Conservation (phyloP, 2,113 vertebrate species). For the Petromus typicus region DNA sequence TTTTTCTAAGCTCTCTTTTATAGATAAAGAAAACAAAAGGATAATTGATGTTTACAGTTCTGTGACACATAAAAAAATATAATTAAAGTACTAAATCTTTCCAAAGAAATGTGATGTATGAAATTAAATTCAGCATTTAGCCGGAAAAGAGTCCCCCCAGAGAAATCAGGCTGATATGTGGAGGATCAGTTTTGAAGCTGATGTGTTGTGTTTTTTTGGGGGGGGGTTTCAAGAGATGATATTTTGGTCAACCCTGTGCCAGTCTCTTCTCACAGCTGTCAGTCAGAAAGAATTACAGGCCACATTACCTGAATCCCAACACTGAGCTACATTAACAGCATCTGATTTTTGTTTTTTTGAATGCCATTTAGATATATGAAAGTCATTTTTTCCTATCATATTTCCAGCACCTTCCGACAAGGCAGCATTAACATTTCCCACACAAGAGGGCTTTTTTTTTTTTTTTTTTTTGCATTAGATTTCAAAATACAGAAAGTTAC, state of each 20-base stretch:
- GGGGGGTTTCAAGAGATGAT: slow-evolving; percentile 52
- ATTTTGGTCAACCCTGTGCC: slow-evolving; percentile 46
- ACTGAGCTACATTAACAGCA: slow-evolving; percentile 22
- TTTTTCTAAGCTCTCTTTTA: slow-evolving; percentile 63
- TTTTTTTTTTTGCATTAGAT: slow-evolving; percentile 71
- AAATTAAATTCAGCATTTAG: slow-evolving; percentile 79
- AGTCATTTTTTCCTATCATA: slow-evolving; percentile 75
- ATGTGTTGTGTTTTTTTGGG: slow-evolving; percentile 47
- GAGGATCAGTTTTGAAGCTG: slow-evolving; percentile 60
- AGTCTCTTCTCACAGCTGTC: slow-evolving; percentile 68
- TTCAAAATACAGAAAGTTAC: slow-evolving; percentile 82
- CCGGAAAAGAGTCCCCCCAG: slow-evolving; percentile 19
- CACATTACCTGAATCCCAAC: slow-evolving; percentile 64
- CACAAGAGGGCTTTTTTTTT: slow-evolving; percentile 59
- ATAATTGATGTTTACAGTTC: slow-evolving; percentile 74
- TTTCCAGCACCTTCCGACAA: slow-evolving; percentile 74
- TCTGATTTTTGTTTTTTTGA: slow-evolving; percentile 81
- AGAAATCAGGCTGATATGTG: slow-evolving; percentile 53
- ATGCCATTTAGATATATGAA: slow-evolving; percentile 13
- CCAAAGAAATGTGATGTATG: slow-evolving; percentile 72
- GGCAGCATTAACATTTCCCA: slow-evolving; percentile 73
- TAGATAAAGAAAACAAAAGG: slow-evolving; percentile 64
- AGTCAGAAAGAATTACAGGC: slow-evolving; percentile 51
- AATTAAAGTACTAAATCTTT: slow-evolving; percentile 84
- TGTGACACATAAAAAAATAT: slow-evolving; percentile 77